A percentile compares a stretch with the other conserved stretches of the same genome.
These are phyloP conservation scores for Apteryx mantelli DNA, from an alignment of 2,113 vertebrate species.

Conservation along the genomic window DNA sequence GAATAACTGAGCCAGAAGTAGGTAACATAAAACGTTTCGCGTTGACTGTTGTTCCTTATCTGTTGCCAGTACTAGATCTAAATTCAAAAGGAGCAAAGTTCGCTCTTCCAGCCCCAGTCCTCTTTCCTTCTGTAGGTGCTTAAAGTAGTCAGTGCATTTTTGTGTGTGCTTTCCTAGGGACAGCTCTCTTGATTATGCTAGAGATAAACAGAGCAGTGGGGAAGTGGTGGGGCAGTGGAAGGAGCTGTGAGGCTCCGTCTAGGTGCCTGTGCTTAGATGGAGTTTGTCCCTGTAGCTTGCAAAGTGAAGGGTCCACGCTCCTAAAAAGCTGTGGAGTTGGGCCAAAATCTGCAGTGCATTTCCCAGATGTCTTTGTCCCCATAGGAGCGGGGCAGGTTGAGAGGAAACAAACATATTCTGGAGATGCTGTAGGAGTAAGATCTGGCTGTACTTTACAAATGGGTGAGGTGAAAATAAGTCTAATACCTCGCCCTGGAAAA, in stretches of 20 bases:
- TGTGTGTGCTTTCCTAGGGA: neutral
- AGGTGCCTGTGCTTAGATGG: neutral
- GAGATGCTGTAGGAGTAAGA: neutral
- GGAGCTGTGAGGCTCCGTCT: neutral
- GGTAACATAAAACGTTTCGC: neutral
- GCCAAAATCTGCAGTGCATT: neutral
- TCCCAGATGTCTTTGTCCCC: neutral
- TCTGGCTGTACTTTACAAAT: neutral
- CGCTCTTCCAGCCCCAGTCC: neutral
- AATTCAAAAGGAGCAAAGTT: constrained; percentile 50
- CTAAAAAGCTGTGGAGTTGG: neutral
- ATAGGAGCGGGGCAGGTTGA: neutral
- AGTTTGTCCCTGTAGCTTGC: neutral
- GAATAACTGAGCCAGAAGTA: neutral
- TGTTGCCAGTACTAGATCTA: neutral
- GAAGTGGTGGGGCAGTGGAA: neutral
- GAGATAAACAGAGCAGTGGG: neutral
- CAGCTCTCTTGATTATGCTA: neutral
- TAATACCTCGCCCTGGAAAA: neutral
- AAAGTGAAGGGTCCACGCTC: accelerated
- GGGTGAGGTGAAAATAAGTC: neutral
- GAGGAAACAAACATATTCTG: neutral
- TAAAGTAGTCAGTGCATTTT: neutral
- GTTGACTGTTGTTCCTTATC: neutral
- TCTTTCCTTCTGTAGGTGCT: neutral